These are phyloP conservation scores for Phycodurus eques DNA, from an alignment of 2,113 vertebrate genomes.

Conservation along the genomic window DNA sequence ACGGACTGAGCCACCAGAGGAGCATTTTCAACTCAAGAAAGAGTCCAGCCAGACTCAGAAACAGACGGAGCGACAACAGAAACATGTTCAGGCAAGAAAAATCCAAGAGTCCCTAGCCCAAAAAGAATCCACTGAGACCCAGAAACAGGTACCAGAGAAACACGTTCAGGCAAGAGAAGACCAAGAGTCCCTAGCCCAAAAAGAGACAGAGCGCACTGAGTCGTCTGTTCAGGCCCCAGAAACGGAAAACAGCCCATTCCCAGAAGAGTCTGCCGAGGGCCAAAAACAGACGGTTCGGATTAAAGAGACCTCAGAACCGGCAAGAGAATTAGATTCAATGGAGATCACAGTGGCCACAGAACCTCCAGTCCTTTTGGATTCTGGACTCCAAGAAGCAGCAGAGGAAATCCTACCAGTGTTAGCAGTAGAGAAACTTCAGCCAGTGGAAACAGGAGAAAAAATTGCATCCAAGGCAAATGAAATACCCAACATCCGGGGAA, in stretches of 20 bases:
- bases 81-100: constrained; percentile 18
- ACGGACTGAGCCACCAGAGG: not conserved
- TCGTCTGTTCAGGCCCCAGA: too few species aligned
- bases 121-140: not conserved
- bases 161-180: too few species aligned
- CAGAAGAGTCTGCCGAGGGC: not conserved
- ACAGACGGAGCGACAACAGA: not conserved
- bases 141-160: not conserved
- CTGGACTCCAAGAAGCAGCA: constrained; percentile 12
- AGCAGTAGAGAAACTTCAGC: constrained; percentile 21
- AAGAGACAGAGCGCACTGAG: not conserved
- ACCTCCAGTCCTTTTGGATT: constrained; percentile 10
- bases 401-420: constrained; percentile 31
- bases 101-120: not conserved
- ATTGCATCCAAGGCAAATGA: not conserved
- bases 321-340: not conserved
- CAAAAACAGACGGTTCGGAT: not conserved
- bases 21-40: not conserved
- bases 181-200: not conserved
- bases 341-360: not conserved
- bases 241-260: too few species aligned
- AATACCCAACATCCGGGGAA: not conserved
- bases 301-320: not conserved
- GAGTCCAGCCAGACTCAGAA: not conserved
- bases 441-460: constrained; percentile 12